phyloP scores from a whole-genome alignment of 2,113 vertebrate species.

The Amia ocellicauda region DNA sequence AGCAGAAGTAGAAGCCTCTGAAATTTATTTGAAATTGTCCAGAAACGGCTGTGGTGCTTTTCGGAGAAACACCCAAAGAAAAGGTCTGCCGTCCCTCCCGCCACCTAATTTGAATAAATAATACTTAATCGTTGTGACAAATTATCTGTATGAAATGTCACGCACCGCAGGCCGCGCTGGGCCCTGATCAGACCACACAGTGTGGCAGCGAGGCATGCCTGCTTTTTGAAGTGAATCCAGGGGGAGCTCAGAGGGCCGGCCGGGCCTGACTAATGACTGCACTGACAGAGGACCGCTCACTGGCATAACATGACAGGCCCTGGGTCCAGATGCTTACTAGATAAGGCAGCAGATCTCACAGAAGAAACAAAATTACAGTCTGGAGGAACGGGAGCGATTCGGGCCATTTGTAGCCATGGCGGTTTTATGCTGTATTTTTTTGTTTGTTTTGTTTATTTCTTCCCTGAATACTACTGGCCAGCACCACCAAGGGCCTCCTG shows the following conservation, averaged over 20 bases:
- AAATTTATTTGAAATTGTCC: too few relatives aligned
- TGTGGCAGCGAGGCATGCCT: constrained; percentile 28
- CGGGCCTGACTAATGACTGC: constrained; percentile 51
- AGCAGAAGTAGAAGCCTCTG: too few relatives aligned
- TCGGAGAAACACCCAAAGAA: not conserved
- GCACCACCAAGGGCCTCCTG: not conserved
- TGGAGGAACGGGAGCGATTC: not conserved
- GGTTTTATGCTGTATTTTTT: constrained; percentile 4
- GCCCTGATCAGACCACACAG: constrained; percentile 58
- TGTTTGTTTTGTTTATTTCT: too few relatives aligned
- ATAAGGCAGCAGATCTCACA: constrained; percentile 44
- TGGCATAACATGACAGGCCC: constrained; percentile 38
- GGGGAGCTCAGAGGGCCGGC: not conserved
- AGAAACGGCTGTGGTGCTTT: too few relatives aligned
- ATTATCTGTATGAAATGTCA: not conserved
- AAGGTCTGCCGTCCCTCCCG: not conserved
- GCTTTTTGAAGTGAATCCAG: constrained; percentile 47
- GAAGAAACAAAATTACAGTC: constrained; percentile 37
- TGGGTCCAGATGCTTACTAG: constrained; percentile 58
- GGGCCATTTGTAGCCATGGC: constrained; percentile 4
- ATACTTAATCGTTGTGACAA: not conserved
- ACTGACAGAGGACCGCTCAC: constrained; percentile 30
- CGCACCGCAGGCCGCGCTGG: not conserved
- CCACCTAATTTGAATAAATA: not conserved
- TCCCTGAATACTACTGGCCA: not conserved